Percentiles rank a stretch among this genome's conserved stretches.
These are phyloP conservation scores for Agrochola circellaris DNA, from an alignment of 2,888 invertebrate species.

Conservation along the genomic window DNA sequence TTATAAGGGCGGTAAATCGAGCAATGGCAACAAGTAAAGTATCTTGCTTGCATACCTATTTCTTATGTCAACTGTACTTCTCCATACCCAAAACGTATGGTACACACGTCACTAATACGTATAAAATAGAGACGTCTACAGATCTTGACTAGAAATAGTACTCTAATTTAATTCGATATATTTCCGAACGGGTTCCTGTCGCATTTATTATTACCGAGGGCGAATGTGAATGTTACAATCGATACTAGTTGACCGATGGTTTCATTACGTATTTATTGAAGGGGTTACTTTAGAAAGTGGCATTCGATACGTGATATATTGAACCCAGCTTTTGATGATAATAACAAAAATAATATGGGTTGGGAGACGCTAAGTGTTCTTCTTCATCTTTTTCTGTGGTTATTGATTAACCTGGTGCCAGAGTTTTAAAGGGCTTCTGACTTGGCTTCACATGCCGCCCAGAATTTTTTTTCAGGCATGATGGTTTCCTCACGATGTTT, in stretches of 20 bases:
- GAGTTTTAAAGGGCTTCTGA: too few species aligned
- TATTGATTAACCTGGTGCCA: too few species aligned
- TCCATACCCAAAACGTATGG: background rate
- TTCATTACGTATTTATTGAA: conserved; percentile 28
- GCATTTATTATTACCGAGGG: conserved; percentile 43
- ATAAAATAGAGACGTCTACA: conserved; percentile 1
- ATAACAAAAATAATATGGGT: background rate
- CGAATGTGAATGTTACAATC: conserved; percentile 31
- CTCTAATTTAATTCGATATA: conserved; percentile 22
- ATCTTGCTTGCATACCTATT: background rate
- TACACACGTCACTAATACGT: conserved; percentile 12
- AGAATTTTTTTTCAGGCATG: too few species aligned
- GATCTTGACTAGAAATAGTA: conserved; percentile 8
- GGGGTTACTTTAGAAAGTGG: background rate
- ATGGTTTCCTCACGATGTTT: too few species aligned
- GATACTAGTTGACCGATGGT: conserved; percentile 31
- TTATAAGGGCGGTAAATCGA: background rate
- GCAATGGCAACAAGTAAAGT: background rate
- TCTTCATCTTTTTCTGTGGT: too few species aligned
- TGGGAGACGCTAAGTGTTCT: too few species aligned
- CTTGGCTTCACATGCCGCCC: too few species aligned
- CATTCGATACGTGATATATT: conserved; percentile 14
- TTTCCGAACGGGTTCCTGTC: conserved; percentile 1
- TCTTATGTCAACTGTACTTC: conserved; percentile 4
- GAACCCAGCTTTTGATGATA: conserved; percentile 3